Percentiles rank a stretch among this genome's conserved stretches.
Conservation (phyloP, 2,113 vertebrate genomes). For the Pedionomus torquatus region DNA sequence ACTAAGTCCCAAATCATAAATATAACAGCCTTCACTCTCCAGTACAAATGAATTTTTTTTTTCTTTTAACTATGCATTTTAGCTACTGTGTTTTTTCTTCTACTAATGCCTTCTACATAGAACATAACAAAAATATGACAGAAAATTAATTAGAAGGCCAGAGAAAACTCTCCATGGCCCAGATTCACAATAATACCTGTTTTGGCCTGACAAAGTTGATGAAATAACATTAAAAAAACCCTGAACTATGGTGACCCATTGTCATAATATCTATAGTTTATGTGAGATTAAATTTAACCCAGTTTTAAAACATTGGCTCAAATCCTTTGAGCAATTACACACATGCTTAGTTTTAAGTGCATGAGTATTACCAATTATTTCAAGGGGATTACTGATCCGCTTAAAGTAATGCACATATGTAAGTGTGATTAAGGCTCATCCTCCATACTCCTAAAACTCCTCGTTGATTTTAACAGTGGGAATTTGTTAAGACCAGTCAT, state of each 20-base stretch:
- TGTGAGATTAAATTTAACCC: neutral
- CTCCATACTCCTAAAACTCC: neutral
- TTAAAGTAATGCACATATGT: slow-evolving; percentile 16
- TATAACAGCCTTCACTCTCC: neutral
- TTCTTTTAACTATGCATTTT: neutral
- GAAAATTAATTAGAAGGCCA: neutral
- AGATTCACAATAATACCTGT: neutral
- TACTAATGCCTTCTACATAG: neutral
- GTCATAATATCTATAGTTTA: neutral
- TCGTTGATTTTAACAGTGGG: neutral
- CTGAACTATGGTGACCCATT: neutral
- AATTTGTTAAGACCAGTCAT: slow-evolving; percentile 11
- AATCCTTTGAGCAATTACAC: slow-evolving; percentile 18
- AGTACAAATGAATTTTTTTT: neutral
- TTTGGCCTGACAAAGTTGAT: neutral
- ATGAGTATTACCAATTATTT: slow-evolving; percentile 21
- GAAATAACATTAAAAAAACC: neutral
- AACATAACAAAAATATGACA: neutral
- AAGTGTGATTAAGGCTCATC: neutral
- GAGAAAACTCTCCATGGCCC: neutral
- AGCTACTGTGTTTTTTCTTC: neutral
- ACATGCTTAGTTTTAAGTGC: slow-evolving; percentile 23
- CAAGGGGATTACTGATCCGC: slow-evolving; percentile 5
- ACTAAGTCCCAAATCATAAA: slow-evolving; percentile 1
- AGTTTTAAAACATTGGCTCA: neutral